phyloP scores from a whole-genome alignment of 2,888 invertebrate genomes.

The Sphecodes monilicornis region DNA sequence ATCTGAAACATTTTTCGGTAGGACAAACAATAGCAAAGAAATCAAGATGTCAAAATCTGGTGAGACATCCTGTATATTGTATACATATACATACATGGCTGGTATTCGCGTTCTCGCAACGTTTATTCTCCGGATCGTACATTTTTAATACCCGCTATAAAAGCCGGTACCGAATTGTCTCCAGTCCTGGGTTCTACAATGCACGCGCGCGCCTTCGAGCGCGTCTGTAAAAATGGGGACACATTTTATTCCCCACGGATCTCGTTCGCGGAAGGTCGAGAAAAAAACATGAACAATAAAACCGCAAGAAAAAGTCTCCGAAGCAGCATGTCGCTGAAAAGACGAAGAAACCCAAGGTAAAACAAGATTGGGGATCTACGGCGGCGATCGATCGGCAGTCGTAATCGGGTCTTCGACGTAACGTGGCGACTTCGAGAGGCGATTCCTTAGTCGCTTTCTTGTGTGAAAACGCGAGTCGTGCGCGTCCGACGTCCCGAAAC shows the following conservation, averaged over 20 bases:
- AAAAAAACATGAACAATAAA: neutral
- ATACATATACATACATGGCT: neutral
- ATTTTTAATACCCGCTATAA: neutral
- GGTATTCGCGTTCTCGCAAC: neutral
- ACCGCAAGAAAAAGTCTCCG: neutral
- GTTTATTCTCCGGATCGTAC: neutral
- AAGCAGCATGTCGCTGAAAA: neutral
- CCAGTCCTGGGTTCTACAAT: too few relatives aligned
- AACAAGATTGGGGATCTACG: neutral
- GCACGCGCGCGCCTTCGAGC: neutral
- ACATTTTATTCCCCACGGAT: neutral
- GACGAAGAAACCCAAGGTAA: neutral
- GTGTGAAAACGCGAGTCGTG: conserved; percentile 66
- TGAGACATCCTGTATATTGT: too few relatives aligned
- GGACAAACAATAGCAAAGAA: too few relatives aligned
- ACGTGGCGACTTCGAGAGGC: conserved; percentile 48
- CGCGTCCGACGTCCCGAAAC: conserved; percentile 44
- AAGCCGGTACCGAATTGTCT: conserved; percentile 1
- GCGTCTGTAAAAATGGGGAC: neutral
- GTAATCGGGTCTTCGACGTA: conserved; percentile 29
- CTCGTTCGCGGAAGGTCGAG: neutral
- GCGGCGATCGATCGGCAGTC: neutral
- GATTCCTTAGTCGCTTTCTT: conserved; percentile 30
- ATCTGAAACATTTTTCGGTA: too few relatives aligned
- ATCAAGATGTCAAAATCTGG: too few relatives aligned